These are phyloP conservation scores for Mormyrus proboscirostris DNA, from an alignment of 2,797 vertebrate species.

Conservation along the genomic window DNA sequence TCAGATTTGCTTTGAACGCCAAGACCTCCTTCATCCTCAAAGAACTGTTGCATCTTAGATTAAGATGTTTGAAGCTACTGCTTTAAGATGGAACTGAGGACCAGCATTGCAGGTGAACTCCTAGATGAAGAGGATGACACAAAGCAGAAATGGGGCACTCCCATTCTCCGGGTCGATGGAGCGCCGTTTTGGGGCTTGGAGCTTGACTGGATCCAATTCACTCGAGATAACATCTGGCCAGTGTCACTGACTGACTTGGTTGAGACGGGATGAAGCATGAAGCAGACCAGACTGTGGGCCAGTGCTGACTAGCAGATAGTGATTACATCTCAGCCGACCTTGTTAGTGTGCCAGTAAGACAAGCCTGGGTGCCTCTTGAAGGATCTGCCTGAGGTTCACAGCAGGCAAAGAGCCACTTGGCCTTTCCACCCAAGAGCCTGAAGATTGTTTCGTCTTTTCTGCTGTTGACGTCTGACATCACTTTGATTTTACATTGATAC, in stretches of 20 bases:
- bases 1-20: not conserved
- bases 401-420: not conserved
- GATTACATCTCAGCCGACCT: slow-evolving; percentile 25
- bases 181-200: not conserved
- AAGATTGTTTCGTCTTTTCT: not conserved
- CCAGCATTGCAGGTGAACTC: not conserved
- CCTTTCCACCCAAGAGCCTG: not conserved
- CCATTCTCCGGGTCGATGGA: not conserved
- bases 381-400: not conserved
- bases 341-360: not conserved
- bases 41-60: not conserved
- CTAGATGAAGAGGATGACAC: not conserved
- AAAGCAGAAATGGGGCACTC: not conserved
- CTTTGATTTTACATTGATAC: not conserved
- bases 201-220: not conserved
- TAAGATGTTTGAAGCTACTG: not conserved
- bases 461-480: not conserved
- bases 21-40: not conserved
- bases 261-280: not conserved
- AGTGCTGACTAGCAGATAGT: slow-evolving; percentile 8
- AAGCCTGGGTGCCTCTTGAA: not conserved
- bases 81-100: not conserved
- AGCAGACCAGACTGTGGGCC: slow-evolving; percentile 12
- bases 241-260: not conserved
- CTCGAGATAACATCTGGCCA: slow-evolving; percentile 22